Conservation (phyloP, 1,140 invertebrate genomes). For the Diorhabda carinulata region DNA sequence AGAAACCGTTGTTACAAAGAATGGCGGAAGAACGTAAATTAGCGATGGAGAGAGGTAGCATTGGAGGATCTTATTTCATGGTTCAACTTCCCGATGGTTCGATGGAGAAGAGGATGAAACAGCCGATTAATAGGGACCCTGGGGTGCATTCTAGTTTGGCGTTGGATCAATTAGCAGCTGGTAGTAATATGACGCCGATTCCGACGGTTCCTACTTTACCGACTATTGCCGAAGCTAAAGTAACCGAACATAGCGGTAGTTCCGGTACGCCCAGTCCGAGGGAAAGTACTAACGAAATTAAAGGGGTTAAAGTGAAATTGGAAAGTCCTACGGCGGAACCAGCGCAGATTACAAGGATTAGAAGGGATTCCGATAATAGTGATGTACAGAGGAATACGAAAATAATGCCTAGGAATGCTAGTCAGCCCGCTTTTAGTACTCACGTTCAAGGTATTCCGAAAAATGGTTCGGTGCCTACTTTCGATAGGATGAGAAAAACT, state of each 20-base stretch:
- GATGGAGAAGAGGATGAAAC: constrained; percentile 81
- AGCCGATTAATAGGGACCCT: constrained; percentile 86
- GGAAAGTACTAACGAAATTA: constrained; percentile 38
- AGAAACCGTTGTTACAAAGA: constrained; percentile 75
- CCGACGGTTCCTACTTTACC: constrained; percentile 78
- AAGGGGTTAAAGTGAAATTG: constrained; percentile 9
- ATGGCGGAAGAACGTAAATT: constrained; percentile 88
- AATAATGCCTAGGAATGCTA: constrained; percentile 76
- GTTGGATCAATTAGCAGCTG: constrained; percentile 71
- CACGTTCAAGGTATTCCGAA: constrained; percentile 74
- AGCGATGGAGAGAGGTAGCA: constrained; percentile 80
- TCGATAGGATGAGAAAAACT: constrained; percentile 76
- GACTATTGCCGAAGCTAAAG: constrained; percentile 80
- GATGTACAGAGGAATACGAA: constrained; percentile 37
- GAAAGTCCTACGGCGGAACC: constrained; percentile 38
- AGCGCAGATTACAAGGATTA: constrained; percentile 12
- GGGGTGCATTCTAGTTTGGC: constrained; percentile 89
- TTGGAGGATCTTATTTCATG: constrained; percentile 77
- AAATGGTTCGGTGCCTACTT: constrained; percentile 83
- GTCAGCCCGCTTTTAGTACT: constrained; percentile 78
- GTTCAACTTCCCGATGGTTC: constrained; percentile 85
- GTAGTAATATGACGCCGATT: constrained; percentile 66
- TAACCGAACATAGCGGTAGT: constrained; percentile 58
- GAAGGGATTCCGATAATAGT: constrained; percentile 26
- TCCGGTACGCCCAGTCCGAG: constrained; percentile 37